Evolutionary conservation across 2,888 invertebrate species (phyloP).

Genomic region (Drosophila macrospina): DNA sequence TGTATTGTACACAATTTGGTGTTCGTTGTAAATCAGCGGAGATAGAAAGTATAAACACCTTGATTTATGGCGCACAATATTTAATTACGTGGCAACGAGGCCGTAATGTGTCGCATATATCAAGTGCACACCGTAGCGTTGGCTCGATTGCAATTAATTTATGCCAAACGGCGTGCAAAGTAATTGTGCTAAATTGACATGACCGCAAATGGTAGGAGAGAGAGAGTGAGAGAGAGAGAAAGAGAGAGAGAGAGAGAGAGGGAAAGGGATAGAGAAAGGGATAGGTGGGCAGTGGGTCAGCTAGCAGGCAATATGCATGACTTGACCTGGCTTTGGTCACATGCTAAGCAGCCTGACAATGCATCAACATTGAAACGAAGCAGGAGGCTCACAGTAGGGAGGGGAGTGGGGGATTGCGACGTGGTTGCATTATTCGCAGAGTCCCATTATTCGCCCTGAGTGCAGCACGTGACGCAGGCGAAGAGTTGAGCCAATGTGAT

Average conservation of each 20-base stretch:
- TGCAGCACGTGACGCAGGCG: constrained; percentile 37
- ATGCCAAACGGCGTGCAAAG: constrained; percentile 69
- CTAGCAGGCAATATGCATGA: constrained; percentile 46
- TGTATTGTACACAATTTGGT: constrained; percentile 5
- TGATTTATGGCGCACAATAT: constrained; percentile 57
- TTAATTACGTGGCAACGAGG: constrained; percentile 72
- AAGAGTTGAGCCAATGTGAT: constrained; percentile 31
- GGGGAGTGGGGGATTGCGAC: background rate
- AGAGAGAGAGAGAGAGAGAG: background rate
- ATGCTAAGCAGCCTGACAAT: constrained; percentile 61
- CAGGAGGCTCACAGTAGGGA: constrained; percentile 9
- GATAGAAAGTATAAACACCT: constrained; percentile 6
- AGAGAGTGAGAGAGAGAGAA: background rate
- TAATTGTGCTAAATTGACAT: constrained; percentile 75
- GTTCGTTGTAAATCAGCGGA: constrained; percentile 21
- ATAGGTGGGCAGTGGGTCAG: constrained; percentile 20
- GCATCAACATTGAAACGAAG: constrained; percentile 65
- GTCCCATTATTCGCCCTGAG: constrained; percentile 30
- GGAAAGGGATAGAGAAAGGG: background rate
- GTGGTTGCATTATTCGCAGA: constrained; percentile 45
- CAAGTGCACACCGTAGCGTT: constrained; percentile 49
- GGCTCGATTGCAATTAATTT: constrained; percentile 68
- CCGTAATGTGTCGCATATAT: constrained; percentile 64
- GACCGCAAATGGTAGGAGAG: constrained; percentile 49
- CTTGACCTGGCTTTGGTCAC: constrained; percentile 31